phyloP scores from a whole-genome alignment of 2,888 invertebrate species.

The Apamea sordens region DNA sequence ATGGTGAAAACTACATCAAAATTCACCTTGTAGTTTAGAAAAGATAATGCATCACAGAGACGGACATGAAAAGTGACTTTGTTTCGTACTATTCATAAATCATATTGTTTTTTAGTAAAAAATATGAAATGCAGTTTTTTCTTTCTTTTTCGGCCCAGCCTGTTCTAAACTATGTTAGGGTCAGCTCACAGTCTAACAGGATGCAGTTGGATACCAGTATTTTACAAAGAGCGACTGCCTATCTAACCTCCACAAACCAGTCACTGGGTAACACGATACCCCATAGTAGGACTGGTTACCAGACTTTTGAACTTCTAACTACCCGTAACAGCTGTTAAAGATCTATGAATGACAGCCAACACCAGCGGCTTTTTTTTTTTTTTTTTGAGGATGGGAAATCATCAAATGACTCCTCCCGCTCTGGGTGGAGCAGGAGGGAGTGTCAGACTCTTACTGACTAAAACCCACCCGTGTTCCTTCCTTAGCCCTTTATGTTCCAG shows the following conservation, averaged over 20 bases:
- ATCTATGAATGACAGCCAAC: neutral
- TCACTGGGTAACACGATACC: neutral
- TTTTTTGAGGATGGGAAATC: no score
- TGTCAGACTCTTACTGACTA: no score
- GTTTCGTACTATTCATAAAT: neutral
- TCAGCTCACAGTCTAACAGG: neutral
- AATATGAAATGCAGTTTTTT: neutral
- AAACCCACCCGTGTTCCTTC: no score
- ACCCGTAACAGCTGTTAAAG: neutral
- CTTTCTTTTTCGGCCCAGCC: neutral
- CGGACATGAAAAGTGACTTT: neutral
- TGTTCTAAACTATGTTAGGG: neutral
- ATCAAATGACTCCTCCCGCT: no score
- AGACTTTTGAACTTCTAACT: neutral
- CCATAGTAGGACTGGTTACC: neutral
- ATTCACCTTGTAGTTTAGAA: neutral
- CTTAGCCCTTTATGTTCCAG: no score
- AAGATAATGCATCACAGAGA: neutral
- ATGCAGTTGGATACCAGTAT: neutral
- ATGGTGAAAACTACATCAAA: neutral
- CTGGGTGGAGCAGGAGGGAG: no score
- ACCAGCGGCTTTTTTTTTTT: no score
- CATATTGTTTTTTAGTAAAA: neutral
- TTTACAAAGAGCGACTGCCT: neutral
- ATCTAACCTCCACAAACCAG: neutral